Percentiles rank a stretch among this genome's conserved stretches.
phyloP scores from a whole-genome alignment of 2,888 invertebrate species.

The Netelia melanura region DNA sequence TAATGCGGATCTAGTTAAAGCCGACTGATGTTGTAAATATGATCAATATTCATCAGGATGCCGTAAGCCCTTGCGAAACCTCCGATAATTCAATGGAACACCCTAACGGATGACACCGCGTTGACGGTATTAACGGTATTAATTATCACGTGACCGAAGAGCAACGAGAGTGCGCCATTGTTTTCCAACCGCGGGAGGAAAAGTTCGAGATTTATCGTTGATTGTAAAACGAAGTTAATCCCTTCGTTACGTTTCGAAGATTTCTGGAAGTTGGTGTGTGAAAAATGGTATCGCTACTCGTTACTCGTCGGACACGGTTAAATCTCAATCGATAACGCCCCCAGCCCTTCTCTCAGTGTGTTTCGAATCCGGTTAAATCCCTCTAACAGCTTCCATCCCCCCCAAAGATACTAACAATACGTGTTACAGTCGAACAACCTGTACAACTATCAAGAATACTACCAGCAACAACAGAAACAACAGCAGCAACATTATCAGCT shows the following conservation, averaged over 20 bases:
- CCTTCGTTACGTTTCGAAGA: neutral
- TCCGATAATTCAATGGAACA: neutral
- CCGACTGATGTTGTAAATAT: conserved; percentile 27
- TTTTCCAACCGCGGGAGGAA: neutral
- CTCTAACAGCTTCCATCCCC: conserved; percentile 59
- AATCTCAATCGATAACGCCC: neutral
- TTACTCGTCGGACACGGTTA: neutral
- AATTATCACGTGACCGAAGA: neutral
- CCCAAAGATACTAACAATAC: conserved; percentile 78
- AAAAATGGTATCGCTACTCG: neutral
- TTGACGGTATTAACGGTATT: conserved; percentile 17
- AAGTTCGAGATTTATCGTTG: neutral
- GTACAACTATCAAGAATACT: conserved; percentile 84
- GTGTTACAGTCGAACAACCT: conserved; percentile 84
- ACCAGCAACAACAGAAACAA: conserved; percentile 77
- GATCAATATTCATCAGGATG: neutral
- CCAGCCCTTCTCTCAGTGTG: neutral
- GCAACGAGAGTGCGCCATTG: conserved; percentile 4
- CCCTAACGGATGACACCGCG: neutral
- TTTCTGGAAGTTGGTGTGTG: too few relatives aligned
- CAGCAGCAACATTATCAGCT: conserved; percentile 78
- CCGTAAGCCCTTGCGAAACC: neutral
- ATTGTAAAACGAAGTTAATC: too few relatives aligned
- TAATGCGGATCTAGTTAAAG: conserved; percentile 21
- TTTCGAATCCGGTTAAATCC: conserved; percentile 10